Base-by-base conservation (phyloP, 35 echinoderm and acorn worm species). In the Stichopus chloronotus region DNA sequence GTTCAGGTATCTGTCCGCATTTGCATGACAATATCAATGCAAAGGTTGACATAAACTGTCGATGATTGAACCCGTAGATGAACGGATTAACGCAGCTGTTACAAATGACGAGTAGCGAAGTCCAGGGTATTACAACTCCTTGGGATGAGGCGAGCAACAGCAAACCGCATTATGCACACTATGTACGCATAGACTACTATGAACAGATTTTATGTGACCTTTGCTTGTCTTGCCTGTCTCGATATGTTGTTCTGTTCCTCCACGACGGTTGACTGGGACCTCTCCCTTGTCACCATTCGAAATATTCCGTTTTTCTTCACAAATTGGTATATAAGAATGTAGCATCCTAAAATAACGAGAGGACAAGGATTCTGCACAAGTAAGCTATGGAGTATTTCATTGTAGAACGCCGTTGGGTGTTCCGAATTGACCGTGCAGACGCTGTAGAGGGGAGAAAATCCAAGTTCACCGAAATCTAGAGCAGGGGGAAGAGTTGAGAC, bases 61-160 rank as follows among this genome's bases (percentile, higher is more conserved):
- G 95, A 59, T 96, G 95, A 17, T 94, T 94, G 12, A 91, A 9
- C 25, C 92, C 95, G 89, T 96, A 96, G 87, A 96, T 96, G 6
- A 96, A 63, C 7, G 95, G 95, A 58, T 94, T 94, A 54, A 94
- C 77, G 57, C 87, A 90, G 19, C 76, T 90, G 59, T 94, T 94
- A 20, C 81, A 58, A 4, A 90, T 57, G 6, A 90, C 55, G 84
- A 94, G 60, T 19, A 94, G 20, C 16, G 87, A 52, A 14, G 88
- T n/a, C 93, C 93, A 94, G 5, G 87, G 93, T 9, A 94, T 90
- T 6, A 76, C 93, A 13, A 83, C 93, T 94, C 4, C 14, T 13
- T 19, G 93, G 93, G 52, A 94, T 90, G 5, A 84, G 14, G 80
- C 93, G 71, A 1, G 72, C 93, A 16, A 94, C 80, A 1, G 87